Evolutionary conservation across 2,797 vertebrate species (phyloP).

Genomic region (Taenioides sp.): DNA sequence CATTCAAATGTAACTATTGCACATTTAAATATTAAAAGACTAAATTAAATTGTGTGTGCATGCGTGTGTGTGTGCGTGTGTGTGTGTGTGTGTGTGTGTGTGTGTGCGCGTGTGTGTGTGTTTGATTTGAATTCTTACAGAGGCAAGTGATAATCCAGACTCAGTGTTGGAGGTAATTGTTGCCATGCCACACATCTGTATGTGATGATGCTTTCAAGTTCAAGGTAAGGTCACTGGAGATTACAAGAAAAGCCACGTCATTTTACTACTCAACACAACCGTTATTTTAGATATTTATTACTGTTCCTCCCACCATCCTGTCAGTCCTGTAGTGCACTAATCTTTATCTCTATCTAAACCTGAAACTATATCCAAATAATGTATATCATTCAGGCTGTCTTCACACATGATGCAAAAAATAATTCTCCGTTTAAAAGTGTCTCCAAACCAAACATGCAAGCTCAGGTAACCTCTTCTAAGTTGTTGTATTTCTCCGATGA

Average conservation of each 20-base stretch:
- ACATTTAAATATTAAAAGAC: too few relatives aligned
- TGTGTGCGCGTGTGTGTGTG: not conserved
- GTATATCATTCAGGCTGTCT: too few relatives aligned
- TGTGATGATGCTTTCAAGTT: conserved; percentile 58
- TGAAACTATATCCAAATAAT: conserved; percentile 4
- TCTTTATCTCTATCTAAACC: conserved; percentile 24
- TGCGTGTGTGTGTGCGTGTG: not conserved
- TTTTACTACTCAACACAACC: conserved; percentile 50
- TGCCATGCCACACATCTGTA: conserved; percentile 52
- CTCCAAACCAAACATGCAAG: too few relatives aligned
- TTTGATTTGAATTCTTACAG: not conserved
- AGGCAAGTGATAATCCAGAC: not conserved
- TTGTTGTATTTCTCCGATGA: too few relatives aligned
- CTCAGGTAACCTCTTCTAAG: too few relatives aligned
- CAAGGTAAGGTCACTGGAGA: conserved; percentile 52
- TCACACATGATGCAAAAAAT: too few relatives aligned
- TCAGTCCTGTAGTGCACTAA: conserved; percentile 26
- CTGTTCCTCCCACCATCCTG: conserved; percentile 12
- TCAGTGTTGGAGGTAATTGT: conserved; percentile 17
- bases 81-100: not conserved
- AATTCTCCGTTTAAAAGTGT: too few relatives aligned
- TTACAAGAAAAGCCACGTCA: conserved; percentile 45
- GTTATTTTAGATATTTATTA: conserved; percentile 54
- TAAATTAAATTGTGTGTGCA: not conserved
- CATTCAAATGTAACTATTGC: too few relatives aligned